Conservation (phyloP, 2,113 vertebrate genomes). For the Myrmecophaga tridactyla region DNA sequence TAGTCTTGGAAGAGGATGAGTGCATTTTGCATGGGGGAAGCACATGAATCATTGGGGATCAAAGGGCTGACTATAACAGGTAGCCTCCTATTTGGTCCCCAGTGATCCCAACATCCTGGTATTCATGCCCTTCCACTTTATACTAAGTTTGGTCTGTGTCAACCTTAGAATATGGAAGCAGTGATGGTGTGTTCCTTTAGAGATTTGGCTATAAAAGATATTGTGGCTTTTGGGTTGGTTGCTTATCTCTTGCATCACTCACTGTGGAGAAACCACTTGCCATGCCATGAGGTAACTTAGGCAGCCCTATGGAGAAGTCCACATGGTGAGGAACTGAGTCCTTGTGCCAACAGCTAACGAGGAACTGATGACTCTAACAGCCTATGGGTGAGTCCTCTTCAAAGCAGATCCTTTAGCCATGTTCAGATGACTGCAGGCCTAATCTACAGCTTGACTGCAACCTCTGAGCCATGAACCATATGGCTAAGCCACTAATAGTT, state of each 20-base stretch:
- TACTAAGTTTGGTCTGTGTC: neutral
- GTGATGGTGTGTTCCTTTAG: neutral
- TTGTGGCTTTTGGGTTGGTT: neutral
- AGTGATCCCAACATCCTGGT: neutral
- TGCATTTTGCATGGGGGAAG: neutral
- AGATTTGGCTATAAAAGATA: slow-evolving; percentile 1
- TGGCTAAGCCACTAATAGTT: neutral
- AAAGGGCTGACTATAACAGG: neutral
- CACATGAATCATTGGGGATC: neutral
- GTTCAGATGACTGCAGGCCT: neutral
- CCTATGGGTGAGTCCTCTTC: neutral
- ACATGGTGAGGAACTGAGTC: neutral
- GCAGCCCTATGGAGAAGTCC: neutral
- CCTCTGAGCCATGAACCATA: neutral
- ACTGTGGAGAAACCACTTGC: neutral
- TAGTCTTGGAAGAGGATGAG: neutral
- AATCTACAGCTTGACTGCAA: neutral
- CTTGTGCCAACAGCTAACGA: neutral
- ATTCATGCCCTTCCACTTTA: neutral
- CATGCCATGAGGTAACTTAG: neutral
- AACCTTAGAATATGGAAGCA: neutral
- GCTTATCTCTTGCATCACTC: neutral
- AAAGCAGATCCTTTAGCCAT: neutral
- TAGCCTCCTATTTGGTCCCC: neutral
- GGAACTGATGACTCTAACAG: no score